These are phyloP conservation scores for Gnathonemus echidnorhynchus DNA, from an alignment of 2,113 vertebrate species.

Conservation along the genomic window DNA sequence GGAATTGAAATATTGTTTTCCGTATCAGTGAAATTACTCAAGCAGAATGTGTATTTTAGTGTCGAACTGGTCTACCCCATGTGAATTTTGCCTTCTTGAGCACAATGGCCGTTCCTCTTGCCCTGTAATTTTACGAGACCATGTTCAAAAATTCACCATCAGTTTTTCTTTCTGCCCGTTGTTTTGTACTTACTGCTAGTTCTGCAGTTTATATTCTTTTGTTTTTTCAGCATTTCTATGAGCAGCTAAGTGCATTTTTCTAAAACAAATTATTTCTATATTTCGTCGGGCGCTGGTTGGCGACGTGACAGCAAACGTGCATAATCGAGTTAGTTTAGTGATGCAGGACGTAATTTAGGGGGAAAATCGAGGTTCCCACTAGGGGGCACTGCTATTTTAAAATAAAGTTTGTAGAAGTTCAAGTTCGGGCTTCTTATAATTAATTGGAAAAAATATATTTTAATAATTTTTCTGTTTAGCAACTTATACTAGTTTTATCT, in stretches of 20 bases:
- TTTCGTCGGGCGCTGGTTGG: neutral
- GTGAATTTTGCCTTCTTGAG: neutral
- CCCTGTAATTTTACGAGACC: neutral
- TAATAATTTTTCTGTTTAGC: neutral
- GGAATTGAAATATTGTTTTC: neutral
- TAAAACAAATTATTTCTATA: neutral
- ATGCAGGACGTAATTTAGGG: neutral
- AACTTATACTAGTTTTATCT: neutral
- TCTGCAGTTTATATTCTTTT: neutral
- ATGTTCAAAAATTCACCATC: neutral
- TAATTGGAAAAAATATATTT: neutral
- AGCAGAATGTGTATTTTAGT: neutral
- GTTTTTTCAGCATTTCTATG: neutral
- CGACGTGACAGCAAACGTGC: neutral
- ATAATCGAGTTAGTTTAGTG: neutral
- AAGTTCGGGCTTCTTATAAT: neutral
- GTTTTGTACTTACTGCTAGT: neutral
- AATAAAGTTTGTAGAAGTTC: neutral
- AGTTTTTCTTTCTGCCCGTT: neutral
- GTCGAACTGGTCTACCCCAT: neutral
- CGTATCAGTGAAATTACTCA: neutral
- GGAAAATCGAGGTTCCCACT: neutral
- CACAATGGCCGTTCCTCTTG: neutral
- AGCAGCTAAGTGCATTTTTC: neutral
- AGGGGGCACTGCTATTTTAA: slow-evolving; percentile 9